A percentile compares a stretch with the other conserved stretches of the same genome.
phyloP scores from a whole-genome alignment of 1,140 invertebrate species.

The Cotesia vestalis region DNA sequence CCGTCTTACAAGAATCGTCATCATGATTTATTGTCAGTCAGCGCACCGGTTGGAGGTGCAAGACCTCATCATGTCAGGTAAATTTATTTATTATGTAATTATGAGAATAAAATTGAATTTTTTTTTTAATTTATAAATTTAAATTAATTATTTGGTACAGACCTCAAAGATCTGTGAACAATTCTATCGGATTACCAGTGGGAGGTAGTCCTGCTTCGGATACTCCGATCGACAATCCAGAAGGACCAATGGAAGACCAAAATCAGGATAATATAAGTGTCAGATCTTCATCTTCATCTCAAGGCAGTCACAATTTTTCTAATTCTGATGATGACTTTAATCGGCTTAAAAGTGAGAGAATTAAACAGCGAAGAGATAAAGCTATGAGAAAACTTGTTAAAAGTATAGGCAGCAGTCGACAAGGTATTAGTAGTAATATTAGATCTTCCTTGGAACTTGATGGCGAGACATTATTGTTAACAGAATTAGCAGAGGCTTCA shows the following conservation, averaged over 20 bases:
- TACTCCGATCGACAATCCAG: background rate
- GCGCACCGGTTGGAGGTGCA: slow-evolving; percentile 47
- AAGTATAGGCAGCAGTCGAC: slow-evolving; percentile 58
- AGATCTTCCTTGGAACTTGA: slow-evolving; percentile 41
- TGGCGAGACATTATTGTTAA: slow-evolving; percentile 48
- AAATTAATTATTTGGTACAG: too few relatives aligned
- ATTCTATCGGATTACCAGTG: too few relatives aligned
- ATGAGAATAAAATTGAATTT: too few relatives aligned
- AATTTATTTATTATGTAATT: too few relatives aligned
- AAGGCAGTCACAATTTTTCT: slow-evolving; percentile 15
- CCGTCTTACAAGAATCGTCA: slow-evolving; percentile 57
- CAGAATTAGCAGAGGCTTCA: slow-evolving; percentile 49
- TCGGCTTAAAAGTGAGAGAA: slow-evolving; percentile 64
- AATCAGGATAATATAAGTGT: slow-evolving; percentile 42
- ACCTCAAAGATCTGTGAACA: too few relatives aligned
- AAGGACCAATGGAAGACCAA: slow-evolving; percentile 26
- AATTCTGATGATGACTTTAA: slow-evolving; percentile 66
- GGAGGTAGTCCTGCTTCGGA: too few relatives aligned
- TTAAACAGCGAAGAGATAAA: slow-evolving; percentile 63
- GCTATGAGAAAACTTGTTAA: slow-evolving; percentile 63
- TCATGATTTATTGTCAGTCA: slow-evolving; percentile 67
- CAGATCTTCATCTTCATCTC: slow-evolving; percentile 35
- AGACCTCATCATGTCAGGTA: too few relatives aligned
- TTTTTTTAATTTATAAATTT: too few relatives aligned
- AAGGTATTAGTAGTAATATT: slow-evolving; percentile 19